A percentile compares a stretch with the other conserved stretches of the same genome.
These are phyloP conservation scores for Agrotis puta DNA, from an alignment of 2,888 invertebrate genomes.

Conservation along the genomic window DNA sequence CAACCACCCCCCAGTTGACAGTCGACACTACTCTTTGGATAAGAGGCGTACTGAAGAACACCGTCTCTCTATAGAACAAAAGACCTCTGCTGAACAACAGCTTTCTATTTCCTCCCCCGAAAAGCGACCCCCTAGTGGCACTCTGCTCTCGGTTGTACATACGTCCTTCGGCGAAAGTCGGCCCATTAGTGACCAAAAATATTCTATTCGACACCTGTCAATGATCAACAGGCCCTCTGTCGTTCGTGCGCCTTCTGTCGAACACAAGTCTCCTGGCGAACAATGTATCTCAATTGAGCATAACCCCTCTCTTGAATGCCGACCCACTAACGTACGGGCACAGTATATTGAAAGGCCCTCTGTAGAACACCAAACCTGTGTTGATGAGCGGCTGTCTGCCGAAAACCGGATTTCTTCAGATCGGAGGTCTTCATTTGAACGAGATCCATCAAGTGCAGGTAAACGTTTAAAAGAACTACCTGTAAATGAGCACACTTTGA, in stretches of 20 bases:
- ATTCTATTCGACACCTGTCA: not conserved
- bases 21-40: not conserved
- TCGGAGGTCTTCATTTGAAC: slow-evolving; percentile 3
- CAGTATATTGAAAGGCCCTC: slow-evolving; percentile 7
- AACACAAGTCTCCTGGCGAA: not conserved
- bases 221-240: slow-evolving; percentile 7
- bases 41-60: not conserved
- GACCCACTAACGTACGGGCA: not conserved
- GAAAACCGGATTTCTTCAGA: not conserved
- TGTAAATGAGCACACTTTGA: slow-evolving; percentile 11
- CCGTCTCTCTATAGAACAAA: not conserved
- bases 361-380: not conserved
- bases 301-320: not conserved
- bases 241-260: slow-evolving; percentile 1
- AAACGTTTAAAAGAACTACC: slow-evolving; percentile 24
- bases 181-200: not conserved
- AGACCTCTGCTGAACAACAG: not conserved
- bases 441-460: slow-evolving; percentile 15
- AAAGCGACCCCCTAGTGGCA: not conserved
- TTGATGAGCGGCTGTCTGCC: slow-evolving; percentile 12
- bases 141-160: too few relatives aligned
- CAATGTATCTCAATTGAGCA: too few relatives aligned
- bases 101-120: slow-evolving; percentile 1
- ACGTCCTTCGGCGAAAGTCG: not conserved
- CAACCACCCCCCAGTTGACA: not conserved